Conservation (phyloP, 2,888 invertebrate genomes). For the Bellardia pandia region DNA sequence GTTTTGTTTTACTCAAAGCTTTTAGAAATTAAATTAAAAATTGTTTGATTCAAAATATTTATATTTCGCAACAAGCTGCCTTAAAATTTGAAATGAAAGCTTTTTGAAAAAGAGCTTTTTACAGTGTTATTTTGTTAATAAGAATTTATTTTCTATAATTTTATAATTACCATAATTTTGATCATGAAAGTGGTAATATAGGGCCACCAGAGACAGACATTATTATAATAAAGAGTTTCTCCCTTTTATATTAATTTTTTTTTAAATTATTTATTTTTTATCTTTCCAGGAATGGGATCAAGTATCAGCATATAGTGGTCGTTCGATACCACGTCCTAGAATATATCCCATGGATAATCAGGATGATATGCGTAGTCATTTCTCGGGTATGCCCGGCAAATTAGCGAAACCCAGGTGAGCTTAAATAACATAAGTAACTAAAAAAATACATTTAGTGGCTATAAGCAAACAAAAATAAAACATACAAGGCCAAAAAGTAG, state of each 20-base stretch:
- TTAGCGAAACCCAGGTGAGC: constrained; percentile 84
- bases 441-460: background rate
- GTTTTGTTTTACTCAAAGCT: too few relatives aligned
- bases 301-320: constrained; percentile 95
- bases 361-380: constrained; percentile 91
- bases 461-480: background rate
- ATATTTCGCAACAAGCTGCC: too few relatives aligned
- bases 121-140: too few relatives aligned
- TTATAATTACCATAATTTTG: too few relatives aligned
- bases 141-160: too few relatives aligned
- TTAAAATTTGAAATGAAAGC: too few relatives aligned
- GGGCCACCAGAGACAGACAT: too few relatives aligned
- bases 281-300: constrained; percentile 90
- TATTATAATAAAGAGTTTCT: too few relatives aligned
- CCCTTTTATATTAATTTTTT: background rate
- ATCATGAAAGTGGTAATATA: too few relatives aligned
- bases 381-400: constrained; percentile 88
- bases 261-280: background rate
- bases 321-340: constrained; percentile 94
- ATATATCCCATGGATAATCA: constrained; percentile 91
- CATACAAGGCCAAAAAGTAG: background rate
- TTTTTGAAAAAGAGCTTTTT: too few relatives aligned
- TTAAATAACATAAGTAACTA: background rate
- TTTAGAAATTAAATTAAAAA: too few relatives aligned
- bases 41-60: too few relatives aligned